Base-by-base conservation (phyloP, 2,113 vertebrate genomes). In the Otis tarda region DNA sequence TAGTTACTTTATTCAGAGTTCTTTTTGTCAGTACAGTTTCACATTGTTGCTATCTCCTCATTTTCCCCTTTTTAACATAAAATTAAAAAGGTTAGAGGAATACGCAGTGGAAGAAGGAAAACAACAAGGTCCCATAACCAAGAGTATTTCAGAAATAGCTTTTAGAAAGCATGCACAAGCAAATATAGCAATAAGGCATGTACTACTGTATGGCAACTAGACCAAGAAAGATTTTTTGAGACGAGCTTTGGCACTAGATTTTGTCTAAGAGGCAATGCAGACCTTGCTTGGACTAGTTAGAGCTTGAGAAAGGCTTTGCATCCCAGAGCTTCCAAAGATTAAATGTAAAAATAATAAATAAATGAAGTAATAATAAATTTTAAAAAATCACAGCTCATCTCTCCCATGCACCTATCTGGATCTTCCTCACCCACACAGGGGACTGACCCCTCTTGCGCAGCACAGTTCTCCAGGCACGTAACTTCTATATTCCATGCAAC, bases 401-500 rank as follows among this genome's bases (percentile, higher is more conserved):
- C 4, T 78, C 28, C 59, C 1, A 9, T 10, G 17, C 31, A 52
- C 9, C 20, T 59, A 73, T 49, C 39, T 47, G 59, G 39, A 59
- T 47, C 23, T 47, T 56, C 39, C 31, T 65, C 25, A 23, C 0
- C 0, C 9, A 19, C 0, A 2, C 55, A 57, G 52, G 15, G 45
- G 53, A 49, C 4, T 5, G 25, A 47, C 1, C 9, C 21, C 14
- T 41, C 30, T 55, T 18, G 28, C 5, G 1, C 4, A 0, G 27
- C 16, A 18, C 35, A 20, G 50, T 3, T 65, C 33, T 85, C 59
- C 24, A 41, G 23, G 25, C 22, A 69, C 30, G 31, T 33, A 21
- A 25, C 27, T 57, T 53, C 35, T 47, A 31, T 6, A 43, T 16
- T 45, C 17, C 41, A 24, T 14, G 21, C 10, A 57, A 60, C 9